A percentile compares a stretch with the other conserved stretches of the same genome.
Conservation (phyloP, 2,797 vertebrate genomes). For the Sitta carolinensis region DNA sequence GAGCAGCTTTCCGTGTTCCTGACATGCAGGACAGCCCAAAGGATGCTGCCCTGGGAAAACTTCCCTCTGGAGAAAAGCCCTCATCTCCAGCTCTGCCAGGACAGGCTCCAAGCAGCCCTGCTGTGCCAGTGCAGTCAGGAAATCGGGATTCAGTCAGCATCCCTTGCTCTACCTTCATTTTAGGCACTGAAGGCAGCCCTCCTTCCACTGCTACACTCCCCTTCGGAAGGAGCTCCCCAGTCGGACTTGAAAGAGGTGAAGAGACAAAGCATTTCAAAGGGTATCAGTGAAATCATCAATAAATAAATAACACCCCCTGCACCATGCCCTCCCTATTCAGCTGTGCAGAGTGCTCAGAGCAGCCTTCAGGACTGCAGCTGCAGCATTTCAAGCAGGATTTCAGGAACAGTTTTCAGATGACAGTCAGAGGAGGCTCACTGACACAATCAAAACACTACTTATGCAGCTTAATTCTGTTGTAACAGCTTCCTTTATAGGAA, state of each 20-base stretch:
- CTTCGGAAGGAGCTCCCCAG: not conserved
- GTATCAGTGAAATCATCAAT: not conserved
- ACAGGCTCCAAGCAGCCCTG: not conserved
- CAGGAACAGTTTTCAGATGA: not conserved
- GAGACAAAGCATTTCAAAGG: not conserved
- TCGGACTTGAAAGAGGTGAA: not conserved
- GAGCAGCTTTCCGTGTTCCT: not conserved
- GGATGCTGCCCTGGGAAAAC: not conserved
- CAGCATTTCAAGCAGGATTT: not conserved
- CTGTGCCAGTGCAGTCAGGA: rapidly evolving
- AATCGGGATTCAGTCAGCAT: not conserved
- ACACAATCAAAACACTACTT: not conserved
- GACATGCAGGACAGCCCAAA: not conserved
- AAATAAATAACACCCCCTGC: not conserved
- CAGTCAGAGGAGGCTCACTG: not conserved
- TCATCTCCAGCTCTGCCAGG: not conserved
- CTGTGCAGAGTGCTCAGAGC: not conserved
- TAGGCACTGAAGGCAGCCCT: not conserved
- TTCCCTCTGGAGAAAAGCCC: not conserved
- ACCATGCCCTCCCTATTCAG: not conserved
- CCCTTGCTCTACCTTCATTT: not conserved
- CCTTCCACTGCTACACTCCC: not conserved
- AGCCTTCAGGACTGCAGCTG: not conserved
- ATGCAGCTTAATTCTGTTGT: not conserved
- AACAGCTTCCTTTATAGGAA: not conserved